Base-by-base conservation (phyloP, 2,113 vertebrate genomes). In the Herpailurus yagouaroundi region DNA sequence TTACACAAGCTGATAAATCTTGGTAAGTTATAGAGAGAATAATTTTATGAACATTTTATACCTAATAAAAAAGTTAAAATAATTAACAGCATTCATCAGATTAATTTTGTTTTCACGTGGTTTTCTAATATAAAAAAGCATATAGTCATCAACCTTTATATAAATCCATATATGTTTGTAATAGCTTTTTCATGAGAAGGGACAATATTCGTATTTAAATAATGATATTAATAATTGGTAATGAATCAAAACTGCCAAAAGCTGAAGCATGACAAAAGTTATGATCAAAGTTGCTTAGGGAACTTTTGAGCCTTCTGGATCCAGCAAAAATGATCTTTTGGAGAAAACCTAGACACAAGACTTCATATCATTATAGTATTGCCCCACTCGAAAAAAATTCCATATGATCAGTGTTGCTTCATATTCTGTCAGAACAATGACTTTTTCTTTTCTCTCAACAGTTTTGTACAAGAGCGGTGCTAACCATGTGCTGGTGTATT, bases 21-120 rank as follows among this genome's bases (percentile, higher is more conserved):
- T 95, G 27, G 83, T 98, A 98, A 98, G 93, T 98, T 98, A 98
- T 98, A 98, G 93, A 98, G 97, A 98, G 98, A 98, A 97, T 98
- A 98, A 87, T 98, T 97, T 98, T 98, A 97, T 88, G 92, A 98
- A 98, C 96, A 97, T 97, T 98, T 98, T 97, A 98, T 95, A 98
- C 96, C 98, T 98, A 99, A 98, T 99, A 99, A 94, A 98, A 99
- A 99, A 98, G 97, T 98, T 98, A 98, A 98, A 99, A 99, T 98
- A 98, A 99, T 98, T 97, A 98, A 98, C 87, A 97, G 96, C 98
- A 98, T 98, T 98, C 98, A 98, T 98, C 69, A 97, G 96, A 92
- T 98, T 98, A 94, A 97, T 98, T 97, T 96, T 88, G 92, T 52
- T 64, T 91, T 77, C 79, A 84, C 36, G 55, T 60, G 87, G 60